These are phyloP conservation scores for Zygothrica quintamaculata DNA, from an alignment of 2,888 invertebrate species.

Conservation along the genomic window DNA sequence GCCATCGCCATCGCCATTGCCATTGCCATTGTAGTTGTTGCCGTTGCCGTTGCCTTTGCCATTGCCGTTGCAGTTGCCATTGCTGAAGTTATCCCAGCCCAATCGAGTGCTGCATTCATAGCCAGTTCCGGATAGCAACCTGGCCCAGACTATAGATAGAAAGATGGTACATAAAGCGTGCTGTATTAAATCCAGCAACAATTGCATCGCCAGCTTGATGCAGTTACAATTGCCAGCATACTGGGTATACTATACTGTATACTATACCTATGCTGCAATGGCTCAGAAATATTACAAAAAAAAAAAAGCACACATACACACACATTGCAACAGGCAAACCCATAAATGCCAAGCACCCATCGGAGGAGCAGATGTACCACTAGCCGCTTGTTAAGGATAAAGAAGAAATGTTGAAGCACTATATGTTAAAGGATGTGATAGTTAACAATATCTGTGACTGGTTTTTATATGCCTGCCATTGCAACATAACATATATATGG, in stretches of 20 bases:
- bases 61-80: background rate
- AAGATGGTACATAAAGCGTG: constrained; percentile 70
- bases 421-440: background rate
- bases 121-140: constrained; percentile 20
- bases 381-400: constrained; percentile 43
- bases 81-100: constrained; percentile 10
- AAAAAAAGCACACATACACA: too few species aligned
- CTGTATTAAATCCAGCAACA: constrained; percentile 69
- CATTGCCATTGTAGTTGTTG: constrained; percentile 1
- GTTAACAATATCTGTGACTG: background rate
- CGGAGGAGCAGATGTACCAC: constrained; percentile 26
- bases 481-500: too few species aligned
- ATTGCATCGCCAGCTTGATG: constrained; percentile 55
- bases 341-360: constrained; percentile 76
- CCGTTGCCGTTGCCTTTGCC: background rate
- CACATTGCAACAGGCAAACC: constrained; percentile 53
- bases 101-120: constrained; percentile 25
- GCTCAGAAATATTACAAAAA: constrained; percentile 54
- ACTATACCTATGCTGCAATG: constrained; percentile 6
- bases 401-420: constrained; percentile 9
- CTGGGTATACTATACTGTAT: too few species aligned
- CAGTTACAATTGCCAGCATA: constrained; percentile 40
- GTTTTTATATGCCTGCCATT: background rate
- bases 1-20: background rate
- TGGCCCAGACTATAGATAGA: constrained; percentile 34